These are phyloP conservation scores for Melanostoma mellinum DNA, from an alignment of 2,888 invertebrate species.

Conservation along the genomic window DNA sequence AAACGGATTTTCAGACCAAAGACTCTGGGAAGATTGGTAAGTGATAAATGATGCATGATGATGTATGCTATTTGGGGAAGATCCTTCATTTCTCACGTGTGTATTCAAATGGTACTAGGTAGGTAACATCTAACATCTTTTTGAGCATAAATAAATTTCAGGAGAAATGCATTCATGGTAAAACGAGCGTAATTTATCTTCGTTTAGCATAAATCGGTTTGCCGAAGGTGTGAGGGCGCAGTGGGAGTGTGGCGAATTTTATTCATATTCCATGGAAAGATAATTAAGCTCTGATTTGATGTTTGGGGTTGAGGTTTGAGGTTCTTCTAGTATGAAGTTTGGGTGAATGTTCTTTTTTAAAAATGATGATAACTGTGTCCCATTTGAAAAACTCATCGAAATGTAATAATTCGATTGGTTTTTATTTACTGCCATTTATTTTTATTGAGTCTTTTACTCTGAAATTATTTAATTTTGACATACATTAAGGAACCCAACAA, in stretches of 20 bases:
- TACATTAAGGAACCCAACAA: too few species aligned
- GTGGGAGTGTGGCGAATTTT: background rate
- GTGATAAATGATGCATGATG: slow-evolving; percentile 58
- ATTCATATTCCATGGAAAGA: slow-evolving; percentile 16
- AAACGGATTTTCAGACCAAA: slow-evolving; percentile 47
- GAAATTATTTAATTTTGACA: too few species aligned
- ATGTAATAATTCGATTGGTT: too few species aligned
- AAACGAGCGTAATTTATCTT: slow-evolving; percentile 50
- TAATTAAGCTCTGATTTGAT: background rate
- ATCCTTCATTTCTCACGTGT: slow-evolving; percentile 1
- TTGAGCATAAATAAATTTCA: slow-evolving; percentile 31
- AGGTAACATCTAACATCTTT: slow-evolving; percentile 27
- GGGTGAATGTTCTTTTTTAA: too few species aligned
- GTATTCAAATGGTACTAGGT: background rate
- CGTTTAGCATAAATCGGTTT: slow-evolving; percentile 28
- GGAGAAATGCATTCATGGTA: slow-evolving; percentile 49
- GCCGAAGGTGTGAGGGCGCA: background rate
- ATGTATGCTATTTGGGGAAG: slow-evolving; percentile 17
- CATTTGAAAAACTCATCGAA: too few species aligned
- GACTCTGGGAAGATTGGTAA: slow-evolving; percentile 47
- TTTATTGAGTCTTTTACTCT: too few species aligned
- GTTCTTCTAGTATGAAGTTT: too few species aligned
- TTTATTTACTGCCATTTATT: too few species aligned
- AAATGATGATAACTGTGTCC: too few species aligned
- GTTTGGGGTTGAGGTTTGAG: too few species aligned